Conservation (phyloP, 2,797 vertebrate genomes). For the Pogonophryne albipinna region DNA sequence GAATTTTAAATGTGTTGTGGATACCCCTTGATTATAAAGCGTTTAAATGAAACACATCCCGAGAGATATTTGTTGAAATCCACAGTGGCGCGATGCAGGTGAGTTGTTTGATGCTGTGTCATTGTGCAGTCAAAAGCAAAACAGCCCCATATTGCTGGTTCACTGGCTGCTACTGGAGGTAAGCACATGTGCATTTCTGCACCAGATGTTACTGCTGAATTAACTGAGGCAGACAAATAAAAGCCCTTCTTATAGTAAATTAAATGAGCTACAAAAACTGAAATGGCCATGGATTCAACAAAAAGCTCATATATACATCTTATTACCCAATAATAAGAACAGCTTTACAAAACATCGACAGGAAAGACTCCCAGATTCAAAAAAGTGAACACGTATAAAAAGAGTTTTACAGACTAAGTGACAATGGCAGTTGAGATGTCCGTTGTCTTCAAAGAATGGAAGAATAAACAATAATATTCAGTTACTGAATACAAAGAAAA, state of each 20-base stretch:
- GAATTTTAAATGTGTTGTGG: not conserved
- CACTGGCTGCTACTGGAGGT: not conserved
- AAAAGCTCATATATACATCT: not conserved
- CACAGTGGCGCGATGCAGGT: not conserved
- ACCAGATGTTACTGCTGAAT: not conserved
- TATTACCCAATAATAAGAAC: not conserved
- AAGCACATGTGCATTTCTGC: not conserved
- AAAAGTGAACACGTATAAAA: not conserved
- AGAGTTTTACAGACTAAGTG: not conserved
- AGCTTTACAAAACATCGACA: not conserved
- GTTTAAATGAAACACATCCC: not conserved
- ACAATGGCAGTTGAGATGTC: not conserved
- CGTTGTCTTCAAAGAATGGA: not conserved
- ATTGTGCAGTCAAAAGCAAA: constrained; percentile 4
- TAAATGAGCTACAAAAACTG: not conserved
- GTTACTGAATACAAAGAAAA: not conserved
- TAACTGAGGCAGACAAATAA: not conserved
- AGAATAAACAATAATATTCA: not conserved
- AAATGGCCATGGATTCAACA: not conserved
- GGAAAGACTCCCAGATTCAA: not conserved
- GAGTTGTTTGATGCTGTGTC: constrained; percentile 14
- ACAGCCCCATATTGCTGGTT: not conserved
- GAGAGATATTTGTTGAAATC: not conserved
- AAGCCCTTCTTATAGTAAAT: not conserved
- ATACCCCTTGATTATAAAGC: not conserved